Conservation (phyloP, 2,113 vertebrate species). For the Zeus faber region DNA sequence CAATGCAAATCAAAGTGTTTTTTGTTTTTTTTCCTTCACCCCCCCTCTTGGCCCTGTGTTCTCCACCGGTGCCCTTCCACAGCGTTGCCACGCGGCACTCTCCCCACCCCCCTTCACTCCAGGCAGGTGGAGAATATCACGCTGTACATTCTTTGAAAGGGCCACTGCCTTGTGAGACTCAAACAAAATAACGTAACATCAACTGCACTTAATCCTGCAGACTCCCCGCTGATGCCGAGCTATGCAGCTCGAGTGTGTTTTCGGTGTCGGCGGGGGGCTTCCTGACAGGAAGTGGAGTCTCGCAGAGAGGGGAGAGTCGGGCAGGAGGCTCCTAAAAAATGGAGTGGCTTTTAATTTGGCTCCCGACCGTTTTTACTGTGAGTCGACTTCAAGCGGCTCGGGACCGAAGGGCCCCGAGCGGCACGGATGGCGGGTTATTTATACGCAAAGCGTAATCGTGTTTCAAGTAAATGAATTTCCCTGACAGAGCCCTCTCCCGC, state of each 20-base stretch:
- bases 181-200: conserved; percentile 94
- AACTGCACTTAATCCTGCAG: conserved; percentile 95
- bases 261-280: conserved; percentile 72
- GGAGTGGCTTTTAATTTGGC: conserved; percentile 87
- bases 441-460: conserved; percentile 46
- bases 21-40: conserved; percentile 59
- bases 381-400: conserved; percentile 37
- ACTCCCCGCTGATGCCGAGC: conserved; percentile 85
- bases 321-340: conserved; percentile 82
- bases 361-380: conserved; percentile 74
- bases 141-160: conserved; percentile 87
- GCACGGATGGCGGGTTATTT: conserved; percentile 37
- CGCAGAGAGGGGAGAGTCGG: conserved; percentile 65
- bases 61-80: conserved; percentile 43
- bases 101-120: conserved; percentile 72
- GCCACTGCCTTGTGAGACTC: conserved; percentile 84
- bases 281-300: conserved; percentile 91
- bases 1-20: conserved; percentile 80
- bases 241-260: conserved; percentile 72
- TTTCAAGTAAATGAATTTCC: conserved; percentile 58
- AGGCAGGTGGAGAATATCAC: conserved; percentile 79
- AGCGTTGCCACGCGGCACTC: conserved; percentile 67
- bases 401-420: conserved; percentile 22
- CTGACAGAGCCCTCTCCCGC: conserved; percentile 15
- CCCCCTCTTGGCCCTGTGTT: conserved; percentile 15